Evolutionary conservation across 2,888 invertebrate species (phyloP).

Genomic region (Podotricha telesiphe): DNA sequence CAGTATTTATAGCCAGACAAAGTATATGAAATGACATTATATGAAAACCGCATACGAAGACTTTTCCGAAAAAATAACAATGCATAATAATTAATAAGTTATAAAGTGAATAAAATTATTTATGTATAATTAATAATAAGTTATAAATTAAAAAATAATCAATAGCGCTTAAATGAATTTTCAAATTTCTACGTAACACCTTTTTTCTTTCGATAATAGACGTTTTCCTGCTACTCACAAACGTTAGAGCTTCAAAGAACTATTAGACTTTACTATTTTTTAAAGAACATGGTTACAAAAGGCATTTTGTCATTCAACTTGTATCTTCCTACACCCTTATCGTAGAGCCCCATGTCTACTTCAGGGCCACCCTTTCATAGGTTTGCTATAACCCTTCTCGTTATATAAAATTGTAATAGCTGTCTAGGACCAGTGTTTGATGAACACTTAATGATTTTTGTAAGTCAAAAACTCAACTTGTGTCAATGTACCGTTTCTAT

Average conservation of each 20-base stretch:
- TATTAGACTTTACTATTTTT: neutral
- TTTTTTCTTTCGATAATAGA: neutral
- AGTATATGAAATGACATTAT: too few species aligned
- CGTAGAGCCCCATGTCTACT: slow-evolving; percentile 4
- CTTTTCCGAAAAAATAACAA: too few species aligned
- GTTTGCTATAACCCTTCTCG: neutral
- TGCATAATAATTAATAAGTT: neutral
- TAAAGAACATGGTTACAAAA: neutral
- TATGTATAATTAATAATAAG: too few species aligned
- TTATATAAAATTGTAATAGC: neutral
- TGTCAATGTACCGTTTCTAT: too few species aligned
- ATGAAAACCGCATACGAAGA: too few species aligned
- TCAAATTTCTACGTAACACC: neutral
- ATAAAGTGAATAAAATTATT: neutral
- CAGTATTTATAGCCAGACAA: too few species aligned
- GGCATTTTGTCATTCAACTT: slow-evolving; percentile 1
- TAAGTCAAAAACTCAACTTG: too few species aligned
- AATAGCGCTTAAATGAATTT: neutral
- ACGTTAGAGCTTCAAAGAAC: neutral
- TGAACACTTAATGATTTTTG: too few species aligned
- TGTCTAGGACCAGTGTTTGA: neutral
- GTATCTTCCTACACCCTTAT: neutral
- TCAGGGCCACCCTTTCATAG: slow-evolving; percentile 1
- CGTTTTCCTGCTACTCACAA: neutral
- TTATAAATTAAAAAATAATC: neutral